phyloP scores from a whole-genome alignment of 2,888 invertebrate species.

The Hyppa rectilinea region DNA sequence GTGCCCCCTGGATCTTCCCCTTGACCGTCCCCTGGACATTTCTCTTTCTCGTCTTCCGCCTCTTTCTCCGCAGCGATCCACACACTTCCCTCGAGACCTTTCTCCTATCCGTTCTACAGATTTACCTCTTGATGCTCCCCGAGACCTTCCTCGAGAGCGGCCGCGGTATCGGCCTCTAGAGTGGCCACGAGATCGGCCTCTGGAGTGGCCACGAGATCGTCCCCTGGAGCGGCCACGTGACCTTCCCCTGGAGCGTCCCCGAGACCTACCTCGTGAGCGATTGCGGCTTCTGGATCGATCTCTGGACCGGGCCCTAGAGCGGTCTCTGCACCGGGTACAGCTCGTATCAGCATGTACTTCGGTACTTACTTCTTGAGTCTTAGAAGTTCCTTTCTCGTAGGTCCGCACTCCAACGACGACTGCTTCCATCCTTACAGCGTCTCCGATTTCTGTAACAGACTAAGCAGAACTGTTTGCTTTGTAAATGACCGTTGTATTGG shows the following conservation, averaged over 20 bases:
- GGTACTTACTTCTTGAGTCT: conserved; percentile 32
- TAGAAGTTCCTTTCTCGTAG: conserved; percentile 17
- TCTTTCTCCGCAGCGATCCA: conserved; percentile 28
- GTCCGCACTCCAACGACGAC: conserved; percentile 32
- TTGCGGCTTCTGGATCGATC: conserved; percentile 21
- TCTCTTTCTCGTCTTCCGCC: conserved; percentile 30
- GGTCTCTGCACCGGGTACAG: conserved; percentile 53
- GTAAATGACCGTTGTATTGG: background rate
- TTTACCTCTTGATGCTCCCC: conserved; percentile 21
- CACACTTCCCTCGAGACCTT: conserved; percentile 20
- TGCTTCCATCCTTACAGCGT: conserved; percentile 38
- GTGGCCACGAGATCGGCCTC: conserved; percentile 7
- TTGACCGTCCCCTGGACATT: conserved; percentile 34
- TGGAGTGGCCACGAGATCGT: conserved; percentile 27
- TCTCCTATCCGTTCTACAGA: conserved; percentile 40
- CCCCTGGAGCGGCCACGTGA: conserved; percentile 28
- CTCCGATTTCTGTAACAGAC: conserved; percentile 53
- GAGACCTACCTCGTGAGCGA: conserved; percentile 26
- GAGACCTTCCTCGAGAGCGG: conserved; percentile 21
- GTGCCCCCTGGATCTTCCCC: conserved; percentile 36
- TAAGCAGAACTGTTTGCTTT: conserved; percentile 34
- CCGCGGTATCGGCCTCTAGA: conserved; percentile 16
- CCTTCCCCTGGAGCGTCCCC: conserved; percentile 28
- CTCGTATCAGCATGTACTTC: conserved; percentile 12
- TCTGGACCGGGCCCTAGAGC: conserved; percentile 42